Evolutionary conservation across 1,140 invertebrate species (phyloP), one percentile per base, ranked within the genome.

Genomic region (Hestina assimilis): DNA sequence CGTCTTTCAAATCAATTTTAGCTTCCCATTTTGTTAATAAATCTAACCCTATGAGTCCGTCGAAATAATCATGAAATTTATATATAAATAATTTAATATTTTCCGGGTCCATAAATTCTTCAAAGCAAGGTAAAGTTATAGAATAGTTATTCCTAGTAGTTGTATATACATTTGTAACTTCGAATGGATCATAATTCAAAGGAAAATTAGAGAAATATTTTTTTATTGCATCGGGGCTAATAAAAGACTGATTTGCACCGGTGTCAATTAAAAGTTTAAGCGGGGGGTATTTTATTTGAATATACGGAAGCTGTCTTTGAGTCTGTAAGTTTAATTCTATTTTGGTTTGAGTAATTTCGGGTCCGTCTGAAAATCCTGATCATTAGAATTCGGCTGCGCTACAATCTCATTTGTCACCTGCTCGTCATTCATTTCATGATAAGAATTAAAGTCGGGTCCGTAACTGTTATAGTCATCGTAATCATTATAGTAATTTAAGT

Each of bases 1-100:
- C 54, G 40, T 63, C 47, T 40, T 63, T 63, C 15, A 63, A 42
- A 29, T 63, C 55, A 28, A 63, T 63, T 42, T 21, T 63, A 19
- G 61, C 31, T 29, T 55, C 41, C 6, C 31, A 11, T 40, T 5
- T 45, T 59, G 35, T 19, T 20, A 61, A 26, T 14, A 61, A 38
- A 40, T 55, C 59, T 23, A 35, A 42, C 1, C 52, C 59, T 20
- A 61, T 61, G 3, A 31, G n/a, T 1, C 58, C 59, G 14, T 46
- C 42, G 11, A 55, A 55, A 24, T 45, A 55, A 45, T 45, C 19
- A 7, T 51, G 52, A 28, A 55, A 55, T 38, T 45, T 46, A 23
- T 55, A 46, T 17, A 55, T 46, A 12, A 55, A 55, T 15, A 46
- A 20, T 0, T 8, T 46, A 0, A 55, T 55, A 7, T 55, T 29